These are phyloP conservation scores for Cephus spinipes DNA, from an alignment of 2,888 invertebrate species.

Conservation along the genomic window DNA sequence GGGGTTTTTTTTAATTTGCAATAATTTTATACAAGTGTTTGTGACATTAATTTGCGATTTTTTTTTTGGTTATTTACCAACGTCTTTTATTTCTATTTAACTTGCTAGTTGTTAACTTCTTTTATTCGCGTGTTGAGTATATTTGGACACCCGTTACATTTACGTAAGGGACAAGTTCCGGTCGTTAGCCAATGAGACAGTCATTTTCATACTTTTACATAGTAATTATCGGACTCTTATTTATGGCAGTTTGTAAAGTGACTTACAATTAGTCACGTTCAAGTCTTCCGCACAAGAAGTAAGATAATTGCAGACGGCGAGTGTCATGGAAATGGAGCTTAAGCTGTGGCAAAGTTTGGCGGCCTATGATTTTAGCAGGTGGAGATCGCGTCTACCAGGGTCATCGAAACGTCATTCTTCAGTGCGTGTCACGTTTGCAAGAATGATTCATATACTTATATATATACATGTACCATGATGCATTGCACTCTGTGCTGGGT, in stretches of 20 bases:
- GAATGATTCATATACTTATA: background rate
- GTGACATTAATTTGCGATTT: too few relatives aligned
- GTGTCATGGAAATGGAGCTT: constrained; percentile 41
- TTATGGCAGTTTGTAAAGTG: background rate
- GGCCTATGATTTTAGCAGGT: constrained; percentile 43
- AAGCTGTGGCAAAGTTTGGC: constrained; percentile 48
- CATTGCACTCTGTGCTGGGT: background rate
- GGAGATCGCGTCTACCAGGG: constrained; percentile 45
- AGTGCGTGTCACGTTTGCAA: background rate
- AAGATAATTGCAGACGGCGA: background rate
- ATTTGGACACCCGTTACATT: background rate
- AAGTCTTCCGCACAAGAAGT: background rate
- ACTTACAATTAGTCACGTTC: background rate
- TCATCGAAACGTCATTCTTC: constrained; percentile 40
- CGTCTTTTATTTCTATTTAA: too few relatives aligned
- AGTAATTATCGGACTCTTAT: background rate
- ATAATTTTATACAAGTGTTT: too few relatives aligned
- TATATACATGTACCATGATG: background rate
- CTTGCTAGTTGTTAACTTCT: background rate
- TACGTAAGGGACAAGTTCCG: background rate
- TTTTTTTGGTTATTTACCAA: too few relatives aligned
- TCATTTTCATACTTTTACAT: background rate
- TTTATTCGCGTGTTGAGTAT: background rate
- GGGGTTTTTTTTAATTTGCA: background rate
- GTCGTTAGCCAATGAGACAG: background rate